Percentiles rank a stretch among this genome's conserved stretches.
Evolutionary conservation across 2,797 vertebrate species (phyloP).

Genomic region (Pseudochaenichthys georgianus): DNA sequence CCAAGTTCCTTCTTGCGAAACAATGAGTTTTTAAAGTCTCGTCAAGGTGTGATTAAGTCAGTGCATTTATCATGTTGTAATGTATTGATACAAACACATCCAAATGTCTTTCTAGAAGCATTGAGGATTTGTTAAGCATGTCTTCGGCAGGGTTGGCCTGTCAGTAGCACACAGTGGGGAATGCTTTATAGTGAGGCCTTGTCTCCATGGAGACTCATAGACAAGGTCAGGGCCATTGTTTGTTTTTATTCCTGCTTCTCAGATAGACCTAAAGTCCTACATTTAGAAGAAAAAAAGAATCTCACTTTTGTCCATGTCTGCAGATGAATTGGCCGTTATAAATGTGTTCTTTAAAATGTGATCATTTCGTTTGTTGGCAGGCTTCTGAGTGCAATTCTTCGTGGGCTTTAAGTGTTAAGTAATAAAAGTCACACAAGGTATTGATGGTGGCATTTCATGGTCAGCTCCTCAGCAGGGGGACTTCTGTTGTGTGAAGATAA

Average conservation of each 20-base stretch:
- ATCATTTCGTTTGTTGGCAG: not conserved
- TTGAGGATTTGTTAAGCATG: constrained; percentile 49
- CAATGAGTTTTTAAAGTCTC: not conserved
- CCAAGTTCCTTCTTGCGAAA: not conserved
- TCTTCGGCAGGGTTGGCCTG: constrained; percentile 47
- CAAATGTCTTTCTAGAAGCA: not conserved
- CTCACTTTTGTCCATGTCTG: not conserved
- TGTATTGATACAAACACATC: not conserved
- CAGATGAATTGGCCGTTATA: constrained; percentile 19
- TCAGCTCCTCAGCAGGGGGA: not conserved
- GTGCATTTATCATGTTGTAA: not conserved
- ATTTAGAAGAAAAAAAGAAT: constrained; percentile 24
- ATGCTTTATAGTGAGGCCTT: constrained; percentile 79
- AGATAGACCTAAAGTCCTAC: constrained; percentile 12
- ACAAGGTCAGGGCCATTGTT: constrained; percentile 85
- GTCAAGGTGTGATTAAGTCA: not conserved
- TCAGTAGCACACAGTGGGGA: constrained; percentile 66
- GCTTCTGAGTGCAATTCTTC: not conserved
- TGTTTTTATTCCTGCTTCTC: constrained; percentile 42
- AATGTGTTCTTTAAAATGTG: not conserved
- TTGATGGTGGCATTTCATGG: constrained; percentile 15
- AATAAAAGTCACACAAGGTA: not conserved
- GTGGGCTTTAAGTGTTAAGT: not conserved
- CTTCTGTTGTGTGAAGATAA: constrained; percentile 26
- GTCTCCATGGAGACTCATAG: constrained; percentile 80